Conservation (phyloP, 2,113 vertebrate species). For the Lophura nycthemera region DNA sequence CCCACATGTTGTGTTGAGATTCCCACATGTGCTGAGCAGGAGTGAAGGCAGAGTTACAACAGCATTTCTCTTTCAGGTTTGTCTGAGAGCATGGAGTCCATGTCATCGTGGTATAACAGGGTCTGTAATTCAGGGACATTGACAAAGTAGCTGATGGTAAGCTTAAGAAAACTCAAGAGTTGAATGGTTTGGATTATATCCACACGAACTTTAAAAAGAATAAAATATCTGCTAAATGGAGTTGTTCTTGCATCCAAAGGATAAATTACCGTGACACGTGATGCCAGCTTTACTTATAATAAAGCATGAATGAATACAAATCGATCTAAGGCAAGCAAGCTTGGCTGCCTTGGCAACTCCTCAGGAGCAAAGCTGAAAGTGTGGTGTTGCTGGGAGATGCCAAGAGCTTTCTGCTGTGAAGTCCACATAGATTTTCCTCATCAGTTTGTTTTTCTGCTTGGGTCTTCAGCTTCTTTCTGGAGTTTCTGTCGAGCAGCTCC, state of each 20-base stretch:
- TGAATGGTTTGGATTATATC: background rate
- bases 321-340: background rate
- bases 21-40: accelerated
- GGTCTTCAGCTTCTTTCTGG: background rate
- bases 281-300: background rate
- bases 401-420: background rate
- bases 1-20: too few relatives aligned
- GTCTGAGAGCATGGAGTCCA: background rate
- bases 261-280: background rate
- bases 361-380: background rate
- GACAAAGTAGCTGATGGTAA: background rate
- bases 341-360: background rate
- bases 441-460: background rate
- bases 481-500: background rate
- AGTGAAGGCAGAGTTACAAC: background rate
- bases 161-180: background rate
- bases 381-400: background rate
- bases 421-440: background rate
- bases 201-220: background rate
- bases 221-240: background rate
- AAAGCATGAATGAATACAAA: background rate
- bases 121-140: background rate
- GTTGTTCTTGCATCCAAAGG: background rate
- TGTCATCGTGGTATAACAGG: accelerated
- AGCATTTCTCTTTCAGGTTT: background rate